Evolutionary conservation across 2,888 invertebrate species (phyloP), one percentile per base, ranked within the genome.

Genomic region (Lycia hirtaria): DNA sequence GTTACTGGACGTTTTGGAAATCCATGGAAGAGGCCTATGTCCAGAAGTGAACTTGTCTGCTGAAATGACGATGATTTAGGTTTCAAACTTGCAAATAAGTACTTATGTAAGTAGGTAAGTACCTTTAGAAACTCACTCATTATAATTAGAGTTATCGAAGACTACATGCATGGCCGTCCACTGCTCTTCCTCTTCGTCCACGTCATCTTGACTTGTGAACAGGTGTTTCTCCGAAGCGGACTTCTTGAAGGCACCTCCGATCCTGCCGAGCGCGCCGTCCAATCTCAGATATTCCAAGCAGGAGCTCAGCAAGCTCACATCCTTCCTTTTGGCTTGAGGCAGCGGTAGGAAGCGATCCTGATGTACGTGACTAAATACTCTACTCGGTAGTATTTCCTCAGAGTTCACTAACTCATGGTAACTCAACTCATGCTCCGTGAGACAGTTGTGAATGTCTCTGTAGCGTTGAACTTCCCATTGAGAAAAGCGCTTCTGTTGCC

Each of bases 401-500:
- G 93, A 71, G 54, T 78, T 75, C 43, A 88, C 64, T 19, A 71
- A 64, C 19, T 85, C 78, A 64, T 85, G 70, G 51, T 88, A 86
- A 19, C 69, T 71, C 24, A 83, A 51, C 47, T 96, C 95, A n/a
- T 84, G 72, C 12, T 95, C 93, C 1, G 93, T 93, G 0, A 86
- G 68, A 67, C 96, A 96, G 72, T 95, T 95, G 35, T 92, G 91
- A 32, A 88, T 79, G 30, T 95, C 93, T 1, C 80, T 80, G 71
- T 94, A 96, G 52, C 92, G 92, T 47, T 93, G 89, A 7, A 93
- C 73, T 78, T 96, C 96, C 68, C 84, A 85, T 6, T 85, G 82
- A 63, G 94, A 94, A 56, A 96, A 94, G 0, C 93, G 80, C 84
- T 96, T 96, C 73, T 96, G 93, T 77, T 96, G 96, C 96, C 96